phyloP scores from a whole-genome alignment of 2,797 vertebrate species.

The Syngnathus rostellatus region DNA sequence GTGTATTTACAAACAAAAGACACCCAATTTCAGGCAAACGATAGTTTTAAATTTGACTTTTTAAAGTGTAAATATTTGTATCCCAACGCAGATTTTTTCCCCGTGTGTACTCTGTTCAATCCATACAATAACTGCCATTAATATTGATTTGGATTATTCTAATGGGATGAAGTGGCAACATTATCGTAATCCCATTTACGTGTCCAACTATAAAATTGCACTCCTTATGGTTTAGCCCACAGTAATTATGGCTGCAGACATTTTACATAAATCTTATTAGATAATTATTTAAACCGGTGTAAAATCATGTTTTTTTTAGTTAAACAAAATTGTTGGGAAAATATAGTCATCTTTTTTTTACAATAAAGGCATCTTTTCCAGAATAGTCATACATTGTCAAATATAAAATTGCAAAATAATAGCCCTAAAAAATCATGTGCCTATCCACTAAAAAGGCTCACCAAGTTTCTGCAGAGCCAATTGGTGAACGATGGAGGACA shows the following conservation, averaged over 20 bases:
- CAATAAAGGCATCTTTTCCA: too few relatives aligned
- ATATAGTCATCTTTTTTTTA: too few relatives aligned
- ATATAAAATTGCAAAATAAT: too few relatives aligned
- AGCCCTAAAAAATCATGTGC: too few relatives aligned
- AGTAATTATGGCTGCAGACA: background rate
- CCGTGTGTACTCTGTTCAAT: background rate
- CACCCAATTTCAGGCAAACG: background rate
- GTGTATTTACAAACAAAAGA: background rate
- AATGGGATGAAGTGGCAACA: background rate
- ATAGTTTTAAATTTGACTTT: background rate
- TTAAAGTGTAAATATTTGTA: background rate
- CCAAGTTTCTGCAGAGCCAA: conserved; percentile 26
- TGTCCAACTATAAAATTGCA: background rate
- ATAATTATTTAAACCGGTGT: too few relatives aligned
- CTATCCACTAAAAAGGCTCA: too few relatives aligned
- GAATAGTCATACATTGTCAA: too few relatives aligned
- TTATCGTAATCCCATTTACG: background rate
- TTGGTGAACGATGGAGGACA: conserved; percentile 78
- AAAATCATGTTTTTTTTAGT: too few relatives aligned
- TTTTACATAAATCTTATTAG: background rate
- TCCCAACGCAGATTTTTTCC: background rate
- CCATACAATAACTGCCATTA: background rate
- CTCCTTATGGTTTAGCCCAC: background rate
- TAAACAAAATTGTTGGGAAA: too few relatives aligned
- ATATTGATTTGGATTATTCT: background rate